Evolutionary conservation across 2,113 vertebrate genomes (phyloP).

Genomic region (Gallinago jamesoni): DNA sequence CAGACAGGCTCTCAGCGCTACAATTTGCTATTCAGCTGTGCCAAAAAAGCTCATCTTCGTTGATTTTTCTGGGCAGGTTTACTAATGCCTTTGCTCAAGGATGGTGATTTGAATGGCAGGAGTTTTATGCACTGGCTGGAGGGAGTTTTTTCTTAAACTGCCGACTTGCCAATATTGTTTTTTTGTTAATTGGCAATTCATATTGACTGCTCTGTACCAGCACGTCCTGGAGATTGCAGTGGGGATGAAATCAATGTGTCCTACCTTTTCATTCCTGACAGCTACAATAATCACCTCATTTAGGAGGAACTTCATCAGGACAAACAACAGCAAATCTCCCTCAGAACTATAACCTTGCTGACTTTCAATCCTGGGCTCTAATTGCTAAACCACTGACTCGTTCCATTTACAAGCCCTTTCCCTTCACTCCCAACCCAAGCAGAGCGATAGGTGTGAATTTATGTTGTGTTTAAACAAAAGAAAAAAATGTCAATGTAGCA

Average conservation of each 20-base stretch:
- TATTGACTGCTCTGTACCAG: neutral
- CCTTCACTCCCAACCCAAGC: neutral
- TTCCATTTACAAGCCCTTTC: neutral
- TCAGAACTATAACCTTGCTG: neutral
- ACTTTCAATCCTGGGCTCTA: neutral
- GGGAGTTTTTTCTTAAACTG: slow-evolving; percentile 13
- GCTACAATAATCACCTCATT: slow-evolving; percentile 55
- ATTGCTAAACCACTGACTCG: neutral
- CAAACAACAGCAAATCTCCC: slow-evolving; percentile 13
- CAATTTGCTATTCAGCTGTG: neutral
- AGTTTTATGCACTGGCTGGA: neutral
- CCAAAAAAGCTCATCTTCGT: neutral
- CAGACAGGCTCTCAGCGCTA: neutral
- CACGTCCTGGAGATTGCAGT: neutral
- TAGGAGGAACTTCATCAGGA: slow-evolving; percentile 39
- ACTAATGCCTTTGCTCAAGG: neutral
- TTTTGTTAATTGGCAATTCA: slow-evolving; percentile 50
- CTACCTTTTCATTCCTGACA: slow-evolving; percentile 52
- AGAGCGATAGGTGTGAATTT: neutral
- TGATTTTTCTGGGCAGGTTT: slow-evolving; percentile 7
- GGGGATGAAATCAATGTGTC: slow-evolving; percentile 43
- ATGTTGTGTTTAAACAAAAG: neutral
- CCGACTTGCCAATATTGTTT: slow-evolving; percentile 39
- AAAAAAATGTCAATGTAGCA: neutral
- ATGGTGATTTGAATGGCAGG: neutral